A percentile compares a stretch with the other conserved stretches of the same genome.
Conservation (phyloP, 2,888 invertebrate genomes). For the Imbricaverruca yamaguchii region DNA sequence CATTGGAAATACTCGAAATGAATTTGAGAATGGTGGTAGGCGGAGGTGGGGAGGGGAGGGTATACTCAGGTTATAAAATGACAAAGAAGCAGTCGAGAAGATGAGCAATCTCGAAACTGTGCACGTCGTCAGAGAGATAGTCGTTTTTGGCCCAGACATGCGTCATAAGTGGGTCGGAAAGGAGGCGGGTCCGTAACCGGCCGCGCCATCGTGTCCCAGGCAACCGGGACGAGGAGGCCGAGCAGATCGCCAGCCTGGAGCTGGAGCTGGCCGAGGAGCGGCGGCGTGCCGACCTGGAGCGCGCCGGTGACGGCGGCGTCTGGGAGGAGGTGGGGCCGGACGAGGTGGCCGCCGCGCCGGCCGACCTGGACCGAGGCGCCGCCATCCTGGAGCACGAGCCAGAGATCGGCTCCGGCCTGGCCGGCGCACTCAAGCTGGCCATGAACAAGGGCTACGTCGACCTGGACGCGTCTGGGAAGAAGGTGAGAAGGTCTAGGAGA, state of each 20-base stretch:
- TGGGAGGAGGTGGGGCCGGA: constrained; percentile 73
- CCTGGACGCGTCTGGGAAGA: constrained; percentile 58
- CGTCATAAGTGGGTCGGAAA: too few relatives aligned
- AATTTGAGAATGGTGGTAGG: too few relatives aligned
- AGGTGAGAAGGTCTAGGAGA: not conserved
- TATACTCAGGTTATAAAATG: too few relatives aligned
- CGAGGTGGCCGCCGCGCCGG: constrained; percentile 46
- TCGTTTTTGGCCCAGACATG: too few relatives aligned
- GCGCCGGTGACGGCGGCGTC: constrained; percentile 56
- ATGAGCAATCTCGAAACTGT: too few relatives aligned
- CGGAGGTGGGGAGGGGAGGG: too few relatives aligned
- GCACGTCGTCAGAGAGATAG: too few relatives aligned
- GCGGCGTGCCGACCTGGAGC: constrained; percentile 44
- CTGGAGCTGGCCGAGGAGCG: constrained; percentile 43
- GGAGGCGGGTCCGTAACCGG: too few relatives aligned
- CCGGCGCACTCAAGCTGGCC: constrained; percentile 80
- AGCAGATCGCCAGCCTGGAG: constrained; percentile 55
- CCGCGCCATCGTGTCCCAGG: not conserved
- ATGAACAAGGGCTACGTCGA: constrained; percentile 90
- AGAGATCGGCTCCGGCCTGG: constrained; percentile 81
- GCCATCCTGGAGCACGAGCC: constrained; percentile 87
- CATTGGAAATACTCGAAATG: too few relatives aligned
- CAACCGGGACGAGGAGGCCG: constrained; percentile 73
- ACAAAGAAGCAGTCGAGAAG: too few relatives aligned
- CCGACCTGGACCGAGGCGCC: constrained; percentile 30